These are phyloP conservation scores for Chalcis sispes DNA, from an alignment of 2,888 invertebrate genomes.

Conservation along the genomic window DNA sequence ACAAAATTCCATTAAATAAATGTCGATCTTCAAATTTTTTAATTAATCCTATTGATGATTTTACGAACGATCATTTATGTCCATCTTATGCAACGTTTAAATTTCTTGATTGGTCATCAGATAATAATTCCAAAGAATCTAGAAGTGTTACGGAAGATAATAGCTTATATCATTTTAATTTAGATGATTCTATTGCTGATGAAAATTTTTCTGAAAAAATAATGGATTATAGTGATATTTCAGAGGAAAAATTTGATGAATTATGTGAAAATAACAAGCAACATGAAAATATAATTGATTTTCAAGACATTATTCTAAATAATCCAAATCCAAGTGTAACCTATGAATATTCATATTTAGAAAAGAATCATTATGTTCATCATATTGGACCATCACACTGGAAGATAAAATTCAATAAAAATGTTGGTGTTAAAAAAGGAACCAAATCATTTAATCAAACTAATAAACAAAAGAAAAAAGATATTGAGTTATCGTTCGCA, in stretches of 20 bases:
- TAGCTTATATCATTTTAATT: conserved; percentile 66
- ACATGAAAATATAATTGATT: conserved; percentile 66
- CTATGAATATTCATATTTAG: conserved; percentile 68
- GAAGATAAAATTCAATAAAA: conserved; percentile 77
- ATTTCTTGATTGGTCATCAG: conserved; percentile 80
- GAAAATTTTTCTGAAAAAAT: conserved; percentile 54
- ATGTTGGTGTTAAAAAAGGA: conserved; percentile 65
- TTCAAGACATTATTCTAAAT: conserved; percentile 59
- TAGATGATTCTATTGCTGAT: conserved; percentile 65
- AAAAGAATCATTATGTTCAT: conserved; percentile 63
- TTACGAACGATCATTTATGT: conserved; percentile 78
- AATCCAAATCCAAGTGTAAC: conserved; percentile 54
- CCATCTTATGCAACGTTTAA: conserved; percentile 81
- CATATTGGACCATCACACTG: conserved; percentile 93
- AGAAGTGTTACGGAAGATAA: conserved; percentile 44
- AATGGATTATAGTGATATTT: conserved; percentile 57
- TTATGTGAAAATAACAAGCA: conserved; percentile 36
- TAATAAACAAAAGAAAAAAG: conserved; percentile 60
- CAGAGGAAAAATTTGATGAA: conserved; percentile 56
- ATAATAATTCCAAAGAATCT: conserved; percentile 71
- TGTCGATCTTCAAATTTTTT: conserved; percentile 28
- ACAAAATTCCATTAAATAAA: conserved; percentile 51
- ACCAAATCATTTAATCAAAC: conserved; percentile 60
- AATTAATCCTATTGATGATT: conserved; percentile 37
- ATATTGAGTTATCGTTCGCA: conserved; percentile 56